Conservation (phyloP, 2,113 vertebrate species). For the Cyprinodon brontotheroides region DNA sequence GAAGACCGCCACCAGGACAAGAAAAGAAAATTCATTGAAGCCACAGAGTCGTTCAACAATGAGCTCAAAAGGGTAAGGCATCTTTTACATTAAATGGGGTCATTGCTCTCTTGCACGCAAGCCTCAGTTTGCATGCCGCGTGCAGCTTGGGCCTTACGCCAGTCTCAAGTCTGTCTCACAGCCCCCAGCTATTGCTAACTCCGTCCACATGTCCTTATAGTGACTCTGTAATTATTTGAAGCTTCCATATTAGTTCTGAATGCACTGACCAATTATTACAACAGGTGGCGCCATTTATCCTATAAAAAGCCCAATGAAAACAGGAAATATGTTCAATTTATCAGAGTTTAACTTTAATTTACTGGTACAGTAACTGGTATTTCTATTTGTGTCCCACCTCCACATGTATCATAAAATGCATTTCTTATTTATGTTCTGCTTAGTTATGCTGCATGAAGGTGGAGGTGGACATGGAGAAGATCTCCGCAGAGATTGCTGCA, state of each 20-base stretch:
- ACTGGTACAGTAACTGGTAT: too few species aligned
- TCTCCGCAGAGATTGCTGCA: slow-evolving; percentile 93
- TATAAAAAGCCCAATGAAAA: not conserved
- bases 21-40: slow-evolving; percentile 96
- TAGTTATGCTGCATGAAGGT: slow-evolving; percentile 96
- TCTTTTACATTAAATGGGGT: slow-evolving; percentile 23
- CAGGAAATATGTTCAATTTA: not conserved
- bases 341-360: not conserved
- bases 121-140: slow-evolving; percentile 33
- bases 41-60: slow-evolving; percentile 94
- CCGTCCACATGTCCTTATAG: slow-evolving; percentile 59
- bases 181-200: slow-evolving; percentile 61
- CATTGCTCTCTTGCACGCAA: slow-evolving; percentile 51
- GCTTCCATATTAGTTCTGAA: slow-evolving; percentile 27
- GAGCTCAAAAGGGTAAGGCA: slow-evolving; percentile 93
- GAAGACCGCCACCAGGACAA: slow-evolving; percentile 98
- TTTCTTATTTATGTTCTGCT: not conserved
- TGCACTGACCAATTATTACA: slow-evolving; percentile 27
- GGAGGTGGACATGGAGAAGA: slow-evolving; percentile 99
- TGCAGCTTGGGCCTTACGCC: slow-evolving; percentile 34
- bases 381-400: not conserved
- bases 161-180: slow-evolving; percentile 35
- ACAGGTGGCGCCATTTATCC: slow-evolving; percentile 63
- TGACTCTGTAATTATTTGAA: slow-evolving; percentile 47
- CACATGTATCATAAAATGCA: not conserved